Evolutionary conservation across 2,797 vertebrate species (phyloP).

Genomic region (Pelochelys cantorii): DNA sequence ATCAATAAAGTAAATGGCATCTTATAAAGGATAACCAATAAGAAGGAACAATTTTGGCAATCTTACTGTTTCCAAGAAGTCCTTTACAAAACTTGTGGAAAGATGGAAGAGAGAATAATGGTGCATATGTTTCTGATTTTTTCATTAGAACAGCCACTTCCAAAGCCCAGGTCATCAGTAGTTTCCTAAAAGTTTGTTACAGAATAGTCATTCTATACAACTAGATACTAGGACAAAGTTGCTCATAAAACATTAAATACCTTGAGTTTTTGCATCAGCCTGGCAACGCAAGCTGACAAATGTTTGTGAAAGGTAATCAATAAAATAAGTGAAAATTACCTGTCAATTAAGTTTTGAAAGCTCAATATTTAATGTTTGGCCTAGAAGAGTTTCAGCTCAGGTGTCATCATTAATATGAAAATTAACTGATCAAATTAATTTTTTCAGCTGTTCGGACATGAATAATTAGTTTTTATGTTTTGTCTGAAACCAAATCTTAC

Average conservation of each 20-base stretch:
- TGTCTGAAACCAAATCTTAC: neutral
- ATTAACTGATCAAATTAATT: neutral
- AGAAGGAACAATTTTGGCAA: neutral
- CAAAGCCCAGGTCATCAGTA: conserved; percentile 96
- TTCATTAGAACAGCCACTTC: conserved; percentile 95
- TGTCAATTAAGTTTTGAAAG: neutral
- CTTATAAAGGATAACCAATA: neutral
- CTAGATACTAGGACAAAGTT: too few species aligned
- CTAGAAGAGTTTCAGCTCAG: accelerated
- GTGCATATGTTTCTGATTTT: conserved; percentile 94
- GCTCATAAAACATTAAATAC: neutral
- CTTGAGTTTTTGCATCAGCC: neutral
- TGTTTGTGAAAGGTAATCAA: neutral
- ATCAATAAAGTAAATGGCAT: neutral
- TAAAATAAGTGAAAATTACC: neutral
- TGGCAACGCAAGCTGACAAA: neutral
- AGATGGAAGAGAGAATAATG: conserved; percentile 93
- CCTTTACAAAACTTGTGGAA: conserved; percentile 97
- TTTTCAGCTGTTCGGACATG: neutral
- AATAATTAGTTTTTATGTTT: neutral
- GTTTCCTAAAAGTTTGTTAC: conserved; percentile 84
- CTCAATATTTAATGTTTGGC: neutral
- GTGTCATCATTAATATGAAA: neutral
- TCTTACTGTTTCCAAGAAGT: conserved; percentile 93
- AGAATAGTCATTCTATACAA: neutral